Evolutionary conservation across 2,113 vertebrate species (phyloP).

Genomic region (Fulica atra): DNA sequence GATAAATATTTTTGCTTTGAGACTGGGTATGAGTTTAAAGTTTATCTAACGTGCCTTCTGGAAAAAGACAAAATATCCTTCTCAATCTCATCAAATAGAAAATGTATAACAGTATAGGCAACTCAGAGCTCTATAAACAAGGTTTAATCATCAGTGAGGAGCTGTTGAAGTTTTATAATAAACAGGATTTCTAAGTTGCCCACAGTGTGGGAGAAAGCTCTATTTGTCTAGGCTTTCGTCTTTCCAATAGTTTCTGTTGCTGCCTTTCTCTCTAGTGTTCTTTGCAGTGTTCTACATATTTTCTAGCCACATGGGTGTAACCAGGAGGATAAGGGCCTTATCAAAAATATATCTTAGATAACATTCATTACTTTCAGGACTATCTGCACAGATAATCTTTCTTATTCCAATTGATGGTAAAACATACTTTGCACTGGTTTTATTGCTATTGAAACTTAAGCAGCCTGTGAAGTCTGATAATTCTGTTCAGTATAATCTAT

Average conservation of each 20-base stretch:
- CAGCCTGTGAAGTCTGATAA: background rate
- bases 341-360: background rate
- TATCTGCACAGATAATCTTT: background rate
- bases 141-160: background rate
- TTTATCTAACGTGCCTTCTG: slow-evolving; percentile 32
- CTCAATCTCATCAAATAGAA: background rate
- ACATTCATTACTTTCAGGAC: background rate
- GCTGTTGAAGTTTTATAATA: background rate
- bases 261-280: background rate
- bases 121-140: background rate
- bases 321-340: background rate
- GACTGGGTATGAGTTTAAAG: background rate
- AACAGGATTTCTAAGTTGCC: background rate
- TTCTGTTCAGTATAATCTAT: background rate
- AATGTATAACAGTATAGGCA: background rate
- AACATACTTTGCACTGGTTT: background rate
- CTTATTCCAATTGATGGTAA: background rate
- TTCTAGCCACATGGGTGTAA: background rate
- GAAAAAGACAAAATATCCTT: background rate
- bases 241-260: background rate
- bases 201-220: background rate
- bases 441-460: background rate
- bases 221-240: background rate
- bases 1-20: slow-evolving; percentile 56
- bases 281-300: background rate